Evolutionary conservation across 1,140 invertebrate species (phyloP), one percentile per base, ranked within the genome.

Genomic region (Rhizoglyphus robini): DNA sequence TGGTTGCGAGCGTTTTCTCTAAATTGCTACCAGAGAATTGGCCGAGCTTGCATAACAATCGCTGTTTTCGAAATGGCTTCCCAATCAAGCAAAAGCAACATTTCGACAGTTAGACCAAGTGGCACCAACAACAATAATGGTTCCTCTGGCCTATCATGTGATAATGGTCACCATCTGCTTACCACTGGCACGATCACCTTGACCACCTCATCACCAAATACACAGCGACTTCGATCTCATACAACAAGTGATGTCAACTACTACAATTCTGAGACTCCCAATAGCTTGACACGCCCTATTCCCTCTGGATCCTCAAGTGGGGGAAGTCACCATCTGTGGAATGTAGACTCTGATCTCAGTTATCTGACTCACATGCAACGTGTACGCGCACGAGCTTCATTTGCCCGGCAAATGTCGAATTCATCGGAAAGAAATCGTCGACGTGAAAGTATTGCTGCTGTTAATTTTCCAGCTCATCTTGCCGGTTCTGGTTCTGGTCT

Each of bases 351-450:
- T 20, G 58, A 60, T 60, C 58, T 60, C 27, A 60, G 27, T 27
- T 60, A 60, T 60, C 8, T 60, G n/a, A 60, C 63, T 5, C 63
- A 49, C 32, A 63, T 64, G 46, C 63, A 64, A 36, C 63, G 63
- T 11, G 41, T 48, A 29, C 63, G 63, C n/a, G 41, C 63, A 36
- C 63, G 63, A 8, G 46, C 63, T 1, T 49, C 41, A 30, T 64
- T 64, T 49, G 63, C 41, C 2, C 11, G 63, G 41, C 63, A 64
- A 57, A 48, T 64, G 47, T 64, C 63, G 1, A 64, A 64, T 57
- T 20, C 63, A 20, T 30, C 38, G 2, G 46, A 48, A 36, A 20
- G 8, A 5, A 18, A 36, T 48, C 63, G 63, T 32, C 38, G 63
- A 32, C 25, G 63, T 18, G 63, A 64, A 27, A 64, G 63, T 38